These are phyloP conservation scores for Furcifer pardalis DNA, from an alignment of 2,797 vertebrate genomes.

Conservation along the genomic window DNA sequence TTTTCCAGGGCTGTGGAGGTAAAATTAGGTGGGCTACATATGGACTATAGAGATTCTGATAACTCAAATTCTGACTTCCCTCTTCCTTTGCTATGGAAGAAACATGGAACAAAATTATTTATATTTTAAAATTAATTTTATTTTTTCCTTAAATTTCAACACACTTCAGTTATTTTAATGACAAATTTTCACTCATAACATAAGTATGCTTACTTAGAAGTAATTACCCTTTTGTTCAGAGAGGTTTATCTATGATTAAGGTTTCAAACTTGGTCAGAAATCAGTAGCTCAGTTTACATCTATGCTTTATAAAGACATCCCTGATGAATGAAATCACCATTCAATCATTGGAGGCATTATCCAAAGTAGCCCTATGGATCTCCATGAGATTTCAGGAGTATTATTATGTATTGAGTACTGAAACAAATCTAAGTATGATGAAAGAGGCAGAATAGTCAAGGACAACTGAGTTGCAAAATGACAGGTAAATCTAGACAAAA, in stretches of 20 bases:
- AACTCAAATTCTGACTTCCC: conserved; percentile 18
- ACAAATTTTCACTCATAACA: background rate
- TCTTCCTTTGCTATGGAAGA: conserved; percentile 31
- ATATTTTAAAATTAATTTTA: conserved; percentile 59
- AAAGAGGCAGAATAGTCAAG: conserved; percentile 19
- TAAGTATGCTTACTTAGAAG: background rate
- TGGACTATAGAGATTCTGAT: conserved; percentile 50
- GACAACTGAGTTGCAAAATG: conserved; percentile 23
- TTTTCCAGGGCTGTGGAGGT: background rate
- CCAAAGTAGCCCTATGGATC: background rate
- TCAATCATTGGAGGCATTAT: background rate
- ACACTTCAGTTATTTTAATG: background rate
- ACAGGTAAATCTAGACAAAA: conserved; percentile 36
- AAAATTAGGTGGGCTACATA: conserved; percentile 36
- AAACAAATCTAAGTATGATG: conserved; percentile 34
- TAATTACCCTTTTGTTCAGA: background rate
- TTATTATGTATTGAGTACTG: background rate
- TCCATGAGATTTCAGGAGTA: background rate
- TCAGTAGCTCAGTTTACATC: background rate
- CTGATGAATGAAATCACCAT: background rate
- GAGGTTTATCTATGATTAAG: background rate
- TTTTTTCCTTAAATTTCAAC: conserved; percentile 53
- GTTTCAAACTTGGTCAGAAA: background rate
- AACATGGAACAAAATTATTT: conserved; percentile 55
- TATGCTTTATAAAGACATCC: background rate